phyloP scores from a whole-genome alignment of 2,888 invertebrate genomes.

The Agriopis leucophaearia region DNA sequence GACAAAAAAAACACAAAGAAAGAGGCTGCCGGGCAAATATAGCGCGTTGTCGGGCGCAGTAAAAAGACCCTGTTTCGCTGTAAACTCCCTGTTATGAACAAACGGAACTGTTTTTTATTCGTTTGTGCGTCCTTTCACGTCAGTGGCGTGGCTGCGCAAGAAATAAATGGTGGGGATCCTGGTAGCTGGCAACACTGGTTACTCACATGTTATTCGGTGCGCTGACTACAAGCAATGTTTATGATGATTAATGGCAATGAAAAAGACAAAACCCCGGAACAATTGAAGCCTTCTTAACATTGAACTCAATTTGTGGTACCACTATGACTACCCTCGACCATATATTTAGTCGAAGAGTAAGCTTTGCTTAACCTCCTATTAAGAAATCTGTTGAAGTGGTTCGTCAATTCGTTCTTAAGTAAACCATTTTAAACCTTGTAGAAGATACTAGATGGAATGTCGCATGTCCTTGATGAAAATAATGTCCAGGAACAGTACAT shows the following conservation, averaged over 20 bases:
- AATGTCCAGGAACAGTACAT: too few relatives aligned
- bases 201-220: conserved; percentile 7
- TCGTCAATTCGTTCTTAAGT: too few relatives aligned
- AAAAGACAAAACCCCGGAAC: background rate
- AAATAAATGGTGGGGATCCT: conserved; percentile 33
- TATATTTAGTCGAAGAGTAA: background rate
- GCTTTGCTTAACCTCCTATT: background rate
- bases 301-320: background rate
- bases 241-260: conserved; percentile 1
- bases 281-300: background rate
- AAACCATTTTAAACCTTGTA: too few relatives aligned
- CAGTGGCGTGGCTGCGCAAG: conserved; percentile 31
- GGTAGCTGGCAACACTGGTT: conserved; percentile 31
- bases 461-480: too few relatives aligned
- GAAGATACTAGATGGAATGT: too few relatives aligned
- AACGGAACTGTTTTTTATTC: conserved; percentile 47
- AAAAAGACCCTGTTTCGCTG: conserved; percentile 49
- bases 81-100: conserved; percentile 52
- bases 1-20: conserved; percentile 42
- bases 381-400: too few relatives aligned
- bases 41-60: conserved; percentile 42
- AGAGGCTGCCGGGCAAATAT: conserved; percentile 45
- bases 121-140: conserved; percentile 45
- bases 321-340: background rate
- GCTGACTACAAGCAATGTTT: conserved; percentile 1